A percentile compares a stretch with the other conserved stretches of the same genome.
These are phyloP conservation scores for Phyllotreta cruciferae DNA, from an alignment of 2,888 invertebrate genomes.

Conservation along the genomic window DNA sequence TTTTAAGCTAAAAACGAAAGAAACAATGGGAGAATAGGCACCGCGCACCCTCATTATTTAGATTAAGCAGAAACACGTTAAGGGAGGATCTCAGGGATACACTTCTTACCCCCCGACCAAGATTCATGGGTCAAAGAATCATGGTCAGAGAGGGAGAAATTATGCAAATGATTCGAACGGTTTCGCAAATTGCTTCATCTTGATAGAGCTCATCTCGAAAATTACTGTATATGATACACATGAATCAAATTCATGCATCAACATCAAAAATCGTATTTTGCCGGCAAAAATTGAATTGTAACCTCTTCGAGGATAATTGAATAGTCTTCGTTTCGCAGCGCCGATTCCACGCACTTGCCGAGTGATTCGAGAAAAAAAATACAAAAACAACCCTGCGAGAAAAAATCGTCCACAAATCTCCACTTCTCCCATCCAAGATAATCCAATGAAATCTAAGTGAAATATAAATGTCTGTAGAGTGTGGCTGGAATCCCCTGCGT, in stretches of 20 bases:
- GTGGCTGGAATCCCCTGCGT: constrained; percentile 38
- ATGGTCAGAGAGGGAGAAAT: constrained; percentile 31
- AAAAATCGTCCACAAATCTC: constrained; percentile 51
- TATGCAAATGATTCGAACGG: constrained; percentile 22
- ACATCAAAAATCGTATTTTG: too few species aligned
- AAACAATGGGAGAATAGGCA: constrained; percentile 30
- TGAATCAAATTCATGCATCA: too few species aligned
- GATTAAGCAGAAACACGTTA: constrained; percentile 41
- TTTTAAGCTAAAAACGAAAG: constrained; percentile 26
- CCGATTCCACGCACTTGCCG: too few species aligned
- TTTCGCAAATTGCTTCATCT: background rate
- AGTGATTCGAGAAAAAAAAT: constrained; percentile 33
- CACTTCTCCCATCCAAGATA: constrained; percentile 50
- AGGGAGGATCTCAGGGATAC: constrained; percentile 38
- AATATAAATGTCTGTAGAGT: constrained; percentile 53
- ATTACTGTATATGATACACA: too few species aligned
- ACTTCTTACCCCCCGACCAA: constrained; percentile 26
- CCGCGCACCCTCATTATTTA: constrained; percentile 36
- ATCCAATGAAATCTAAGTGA: constrained; percentile 54
- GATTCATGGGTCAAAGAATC: constrained; percentile 37
- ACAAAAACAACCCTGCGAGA: constrained; percentile 30
- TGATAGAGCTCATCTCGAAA: too few species aligned
- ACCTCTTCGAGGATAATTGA: too few species aligned
- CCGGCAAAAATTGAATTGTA: too few species aligned
- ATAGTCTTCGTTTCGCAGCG: too few species aligned